phyloP scores from a whole-genome alignment of 2,888 invertebrate genomes.

The Acleris laterana region DNA sequence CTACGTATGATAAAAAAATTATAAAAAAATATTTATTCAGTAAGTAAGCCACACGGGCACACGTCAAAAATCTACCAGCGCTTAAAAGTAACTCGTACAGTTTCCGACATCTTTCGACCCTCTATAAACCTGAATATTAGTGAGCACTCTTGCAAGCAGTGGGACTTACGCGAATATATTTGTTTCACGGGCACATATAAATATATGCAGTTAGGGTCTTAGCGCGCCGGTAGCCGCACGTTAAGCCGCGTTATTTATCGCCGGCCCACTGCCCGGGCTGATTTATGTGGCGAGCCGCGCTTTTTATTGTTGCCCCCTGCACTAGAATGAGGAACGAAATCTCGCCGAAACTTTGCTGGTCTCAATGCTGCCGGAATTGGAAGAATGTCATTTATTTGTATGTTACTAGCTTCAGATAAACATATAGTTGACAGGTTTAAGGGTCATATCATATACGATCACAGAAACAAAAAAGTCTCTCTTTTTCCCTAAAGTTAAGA shows the following conservation, averaged over 20 bases:
- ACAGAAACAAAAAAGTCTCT: too few relatives aligned
- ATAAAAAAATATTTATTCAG: too few relatives aligned
- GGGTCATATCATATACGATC: too few relatives aligned
- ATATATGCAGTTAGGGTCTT: slow-evolving; percentile 40
- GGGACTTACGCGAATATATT: slow-evolving; percentile 18
- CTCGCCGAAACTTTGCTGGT: slow-evolving; percentile 17
- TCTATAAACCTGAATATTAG: neutral
- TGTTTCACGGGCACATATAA: slow-evolving; percentile 21
- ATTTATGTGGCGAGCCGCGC: slow-evolving; percentile 60
- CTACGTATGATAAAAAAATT: too few relatives aligned
- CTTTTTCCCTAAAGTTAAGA: too few relatives aligned
- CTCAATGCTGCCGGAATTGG: slow-evolving; percentile 10
- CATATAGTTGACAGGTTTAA: too few relatives aligned
- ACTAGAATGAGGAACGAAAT: slow-evolving; percentile 31
- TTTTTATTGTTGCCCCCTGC: slow-evolving; percentile 37
- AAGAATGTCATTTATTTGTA: too few relatives aligned
- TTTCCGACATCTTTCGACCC: neutral
- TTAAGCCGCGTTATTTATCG: slow-evolving; percentile 74
- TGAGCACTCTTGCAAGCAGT: neutral
- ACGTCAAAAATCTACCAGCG: too few relatives aligned
- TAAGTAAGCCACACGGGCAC: too few relatives aligned
- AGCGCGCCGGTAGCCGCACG: slow-evolving; percentile 44
- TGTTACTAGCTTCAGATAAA: too few relatives aligned
- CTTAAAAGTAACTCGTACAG: neutral
- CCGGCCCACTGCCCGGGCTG: slow-evolving; percentile 67